Percentiles rank a stretch among this genome's conserved stretches.
Evolutionary conservation across 2,888 invertebrate genomes (phyloP).

Genomic region (Exocentrus adspersus): DNA sequence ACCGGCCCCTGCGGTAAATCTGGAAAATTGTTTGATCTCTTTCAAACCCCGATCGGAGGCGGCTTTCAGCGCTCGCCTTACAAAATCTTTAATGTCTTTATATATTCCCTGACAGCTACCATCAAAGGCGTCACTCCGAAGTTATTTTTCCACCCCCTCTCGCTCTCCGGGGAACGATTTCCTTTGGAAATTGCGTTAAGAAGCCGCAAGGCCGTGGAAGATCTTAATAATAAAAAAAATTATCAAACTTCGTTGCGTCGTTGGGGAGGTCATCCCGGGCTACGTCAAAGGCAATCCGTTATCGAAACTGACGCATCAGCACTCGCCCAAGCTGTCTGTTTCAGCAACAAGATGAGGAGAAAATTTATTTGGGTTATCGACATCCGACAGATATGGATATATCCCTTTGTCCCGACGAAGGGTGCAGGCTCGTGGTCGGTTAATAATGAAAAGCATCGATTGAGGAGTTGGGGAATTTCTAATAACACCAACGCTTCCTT

Average conservation of each 20-base stretch:
- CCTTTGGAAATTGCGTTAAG: background rate
- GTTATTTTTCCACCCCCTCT: background rate
- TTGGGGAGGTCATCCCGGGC: conserved; percentile 4
- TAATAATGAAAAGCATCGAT: background rate
- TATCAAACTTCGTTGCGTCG: too few species aligned
- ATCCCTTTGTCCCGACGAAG: background rate
- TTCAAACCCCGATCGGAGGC: background rate
- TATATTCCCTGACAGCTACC: background rate
- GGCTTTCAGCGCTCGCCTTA: background rate
- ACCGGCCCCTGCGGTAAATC: background rate
- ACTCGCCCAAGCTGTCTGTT: conserved; percentile 38
- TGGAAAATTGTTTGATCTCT: background rate
- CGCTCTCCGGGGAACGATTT: background rate
- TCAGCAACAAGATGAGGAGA: conserved; percentile 40
- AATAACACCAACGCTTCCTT: background rate
- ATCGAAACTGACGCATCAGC: conserved; percentile 52
- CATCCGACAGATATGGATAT: conserved; percentile 32
- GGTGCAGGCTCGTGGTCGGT: background rate
- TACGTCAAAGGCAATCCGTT: conserved; percentile 51
- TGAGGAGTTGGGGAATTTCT: background rate
- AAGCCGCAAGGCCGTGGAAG: too few species aligned
- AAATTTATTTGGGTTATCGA: conserved; percentile 24
- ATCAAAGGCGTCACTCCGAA: background rate
- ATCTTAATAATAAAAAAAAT: too few species aligned
- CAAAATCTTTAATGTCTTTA: background rate